Evolutionary conservation across 2,113 vertebrate genomes (phyloP).

Genomic region (Speoplatyrhinus poulsoni): DNA sequence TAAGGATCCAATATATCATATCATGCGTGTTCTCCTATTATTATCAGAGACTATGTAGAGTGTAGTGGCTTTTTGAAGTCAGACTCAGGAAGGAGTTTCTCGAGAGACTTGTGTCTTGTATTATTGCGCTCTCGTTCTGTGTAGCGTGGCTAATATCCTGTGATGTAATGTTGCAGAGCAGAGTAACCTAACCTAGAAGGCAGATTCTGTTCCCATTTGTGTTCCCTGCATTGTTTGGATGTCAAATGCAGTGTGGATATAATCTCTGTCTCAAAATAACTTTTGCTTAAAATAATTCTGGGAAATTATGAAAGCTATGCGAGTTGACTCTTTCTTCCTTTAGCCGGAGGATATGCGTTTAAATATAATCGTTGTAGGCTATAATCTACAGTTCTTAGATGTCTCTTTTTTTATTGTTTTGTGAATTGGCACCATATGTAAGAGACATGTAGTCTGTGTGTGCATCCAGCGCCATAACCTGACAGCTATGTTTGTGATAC

Average conservation of each 20-base stretch:
- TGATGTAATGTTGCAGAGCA: slow-evolving; percentile 9
- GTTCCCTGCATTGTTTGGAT: slow-evolving; percentile 16
- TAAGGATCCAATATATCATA: too few relatives aligned
- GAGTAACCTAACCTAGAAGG: slow-evolving; percentile 1
- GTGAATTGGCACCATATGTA: not conserved
- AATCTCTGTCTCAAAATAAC: slow-evolving; percentile 36
- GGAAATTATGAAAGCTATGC: slow-evolving; percentile 51
- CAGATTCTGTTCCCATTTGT: not conserved
- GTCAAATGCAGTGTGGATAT: slow-evolving; percentile 18
- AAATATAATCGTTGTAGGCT: slow-evolving; percentile 29
- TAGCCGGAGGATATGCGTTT: slow-evolving; percentile 34
- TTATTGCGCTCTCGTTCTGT: not conserved
- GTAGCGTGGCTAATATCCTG: not conserved
- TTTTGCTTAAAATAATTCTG: slow-evolving; percentile 37
- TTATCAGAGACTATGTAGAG: not conserved
- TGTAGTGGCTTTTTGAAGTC: too few relatives aligned
- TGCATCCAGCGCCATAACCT: not conserved
- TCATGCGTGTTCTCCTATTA: too few relatives aligned
- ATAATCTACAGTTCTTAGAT: not conserved
- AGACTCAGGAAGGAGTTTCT: too few relatives aligned
- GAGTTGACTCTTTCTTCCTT: slow-evolving; percentile 42
- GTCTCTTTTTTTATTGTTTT: not conserved
- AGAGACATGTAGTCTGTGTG: not conserved
- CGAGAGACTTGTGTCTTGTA: too few relatives aligned
- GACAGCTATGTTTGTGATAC: not conserved